These are phyloP conservation scores for Piprites chloris DNA, from an alignment of 2,113 vertebrate species.

Conservation along the genomic window DNA sequence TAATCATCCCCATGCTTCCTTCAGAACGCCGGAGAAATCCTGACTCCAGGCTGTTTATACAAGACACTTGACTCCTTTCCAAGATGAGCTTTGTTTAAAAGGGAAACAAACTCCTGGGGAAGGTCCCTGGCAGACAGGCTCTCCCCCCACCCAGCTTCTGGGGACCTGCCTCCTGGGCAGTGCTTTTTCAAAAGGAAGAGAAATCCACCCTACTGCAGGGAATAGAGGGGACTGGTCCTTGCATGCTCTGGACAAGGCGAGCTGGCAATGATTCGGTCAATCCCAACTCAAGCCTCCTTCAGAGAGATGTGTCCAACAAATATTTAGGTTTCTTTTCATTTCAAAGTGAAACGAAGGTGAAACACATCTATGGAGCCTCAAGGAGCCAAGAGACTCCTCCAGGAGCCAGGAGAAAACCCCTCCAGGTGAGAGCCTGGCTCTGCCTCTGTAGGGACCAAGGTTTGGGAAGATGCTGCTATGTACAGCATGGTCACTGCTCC, in stretches of 20 bases:
- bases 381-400: not conserved
- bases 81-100: not conserved
- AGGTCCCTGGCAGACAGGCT: not conserved
- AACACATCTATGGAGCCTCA: not conserved
- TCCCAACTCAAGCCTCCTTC: not conserved
- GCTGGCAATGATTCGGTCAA: rapidly evolving
- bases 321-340: not conserved
- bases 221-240: not conserved
- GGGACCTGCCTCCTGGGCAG: not conserved
- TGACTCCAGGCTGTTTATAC: not conserved
- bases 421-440: not conserved
- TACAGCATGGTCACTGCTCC: not conserved
- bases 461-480: not conserved
- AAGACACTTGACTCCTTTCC: not conserved
- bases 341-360: not conserved
- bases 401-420: not conserved
- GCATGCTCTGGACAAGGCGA: not conserved
- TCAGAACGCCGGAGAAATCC: not conserved
- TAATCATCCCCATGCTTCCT: not conserved
- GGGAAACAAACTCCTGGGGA: not conserved
- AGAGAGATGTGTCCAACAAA: not conserved
- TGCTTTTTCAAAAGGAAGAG: not conserved
- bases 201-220: not conserved
- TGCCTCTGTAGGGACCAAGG: not conserved
- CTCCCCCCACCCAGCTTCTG: rapidly evolving